phyloP scores from a whole-genome alignment of 2,888 invertebrate genomes.

The Troides helena region DNA sequence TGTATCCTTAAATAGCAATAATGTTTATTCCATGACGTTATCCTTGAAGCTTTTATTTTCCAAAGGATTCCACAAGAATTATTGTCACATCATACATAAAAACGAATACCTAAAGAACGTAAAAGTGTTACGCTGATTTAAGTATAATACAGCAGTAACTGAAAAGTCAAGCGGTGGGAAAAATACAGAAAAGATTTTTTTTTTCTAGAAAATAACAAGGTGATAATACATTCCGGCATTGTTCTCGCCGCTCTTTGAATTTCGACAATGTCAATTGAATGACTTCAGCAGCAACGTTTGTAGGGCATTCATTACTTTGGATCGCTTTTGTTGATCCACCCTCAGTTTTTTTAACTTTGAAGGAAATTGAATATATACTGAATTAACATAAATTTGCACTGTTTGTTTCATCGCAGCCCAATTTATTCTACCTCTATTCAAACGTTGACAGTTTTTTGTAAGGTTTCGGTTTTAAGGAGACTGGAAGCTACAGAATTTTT shows the following conservation, averaged over 20 bases:
- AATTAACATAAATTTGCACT: neutral
- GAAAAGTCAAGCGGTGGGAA: slow-evolving; percentile 1
- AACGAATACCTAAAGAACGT: neutral
- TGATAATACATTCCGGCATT: slow-evolving; percentile 19
- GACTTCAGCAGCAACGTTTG: slow-evolving; percentile 19
- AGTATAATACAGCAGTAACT: neutral
- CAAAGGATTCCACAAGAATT: too few relatives aligned
- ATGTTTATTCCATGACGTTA: too few relatives aligned
- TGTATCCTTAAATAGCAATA: too few relatives aligned
- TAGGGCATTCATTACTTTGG: slow-evolving; percentile 12
- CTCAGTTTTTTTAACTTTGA: slow-evolving; percentile 1
- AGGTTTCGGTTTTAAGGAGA: too few relatives aligned
- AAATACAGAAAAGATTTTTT: slow-evolving; percentile 13
- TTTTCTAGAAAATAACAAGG: slow-evolving; percentile 18
- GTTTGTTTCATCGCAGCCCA: too few relatives aligned
- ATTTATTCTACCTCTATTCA: too few relatives aligned
- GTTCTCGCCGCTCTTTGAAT: slow-evolving; percentile 22
- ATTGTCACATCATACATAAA: too few relatives aligned
- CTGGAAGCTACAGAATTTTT: too few relatives aligned
- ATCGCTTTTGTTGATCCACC: slow-evolving; percentile 20
- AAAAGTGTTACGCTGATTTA: neutral
- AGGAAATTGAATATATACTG: slow-evolving; percentile 6
- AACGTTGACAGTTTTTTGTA: too few relatives aligned
- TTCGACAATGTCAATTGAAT: slow-evolving; percentile 24
- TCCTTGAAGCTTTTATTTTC: too few relatives aligned